phyloP scores from a whole-genome alignment of 1,140 invertebrate genomes.

The Drosophila pruinosa region DNA sequence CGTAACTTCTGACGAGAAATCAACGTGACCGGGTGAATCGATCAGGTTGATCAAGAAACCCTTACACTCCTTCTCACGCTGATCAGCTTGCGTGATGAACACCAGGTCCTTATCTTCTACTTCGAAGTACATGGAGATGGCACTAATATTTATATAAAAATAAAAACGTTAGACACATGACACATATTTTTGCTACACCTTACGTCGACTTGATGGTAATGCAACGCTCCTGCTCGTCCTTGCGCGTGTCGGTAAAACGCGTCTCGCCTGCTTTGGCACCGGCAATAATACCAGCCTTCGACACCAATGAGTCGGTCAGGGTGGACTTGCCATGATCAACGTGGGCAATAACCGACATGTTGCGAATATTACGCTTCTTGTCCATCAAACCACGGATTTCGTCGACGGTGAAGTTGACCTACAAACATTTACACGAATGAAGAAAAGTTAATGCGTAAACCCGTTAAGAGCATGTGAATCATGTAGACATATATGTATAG shows the following conservation, averaged over 20 bases:
- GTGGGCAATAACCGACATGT: conserved; percentile 99
- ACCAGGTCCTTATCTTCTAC: conserved; percentile 95
- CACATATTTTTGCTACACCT: conserved; percentile 81
- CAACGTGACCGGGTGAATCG: conserved; percentile 99
- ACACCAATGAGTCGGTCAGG: conserved; percentile 99
- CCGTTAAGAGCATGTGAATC: too few relatives aligned
- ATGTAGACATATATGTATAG: too few relatives aligned
- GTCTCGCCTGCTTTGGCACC: conserved; percentile 99
- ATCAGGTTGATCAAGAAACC: conserved; percentile 99
- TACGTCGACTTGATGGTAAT: conserved; percentile 99
- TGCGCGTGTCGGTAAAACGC: conserved; percentile 99
- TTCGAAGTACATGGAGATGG: conserved; percentile 99
- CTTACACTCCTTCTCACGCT: conserved; percentile 94
- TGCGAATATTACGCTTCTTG: conserved; percentile 99
- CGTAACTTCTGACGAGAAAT: conserved; percentile 99
- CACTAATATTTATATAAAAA: conserved; percentile 84
- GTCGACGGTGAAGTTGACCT: conserved; percentile 99
- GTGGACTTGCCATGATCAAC: conserved; percentile 99
- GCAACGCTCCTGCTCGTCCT: conserved; percentile 99
- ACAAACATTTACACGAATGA: conserved; percentile 64
- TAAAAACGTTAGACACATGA: too few relatives aligned
- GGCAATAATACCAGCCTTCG: conserved; percentile 99
- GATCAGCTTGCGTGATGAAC: conserved; percentile 94
- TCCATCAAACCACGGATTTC: conserved; percentile 99
- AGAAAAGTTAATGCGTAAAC: too few relatives aligned